Evolutionary conservation across 2,797 vertebrate species (phyloP), one percentile per base, ranked within the genome.

Genomic region (Micropoecilia bifurca): DNA sequence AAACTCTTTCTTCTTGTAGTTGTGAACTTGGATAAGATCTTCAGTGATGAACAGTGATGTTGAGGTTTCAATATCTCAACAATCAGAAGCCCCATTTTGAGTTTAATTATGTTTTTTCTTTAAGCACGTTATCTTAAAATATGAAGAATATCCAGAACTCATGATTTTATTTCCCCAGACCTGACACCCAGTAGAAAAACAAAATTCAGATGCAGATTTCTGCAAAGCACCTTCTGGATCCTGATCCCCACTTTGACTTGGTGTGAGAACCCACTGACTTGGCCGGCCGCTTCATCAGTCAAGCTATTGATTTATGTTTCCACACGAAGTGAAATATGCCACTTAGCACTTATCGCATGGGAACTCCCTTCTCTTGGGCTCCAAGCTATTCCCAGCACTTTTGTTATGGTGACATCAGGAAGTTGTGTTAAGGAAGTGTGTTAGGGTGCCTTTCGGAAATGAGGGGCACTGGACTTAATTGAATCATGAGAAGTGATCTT

Each of bases 381-480:
- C 39, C 71, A 74, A 83, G 71, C 75, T 78, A 74, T 73, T 77
- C 84, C 75, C 69, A 76, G 78, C 30, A 53, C 69, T 83, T 89
- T 87, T 68, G 33, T 79, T 91, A 79, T 72, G 72, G 77, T 81
- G 80, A 87, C 80, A 90, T 83, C 50, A 91, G 93, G 91, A 95
- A 94, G 85, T 90, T 85, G 48, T 95, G 92, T 92, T n/a, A 77
- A 94, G 94, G 94, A 95, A 94, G 91, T 93, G 85, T 87, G 90
- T 87, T 93, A 74, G 80, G 74, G 75, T 80, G 85, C 43, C 82
- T 87, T 77, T 91, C 68, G 87, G 89, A 92, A 93, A 90, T 85
- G 22, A 90, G 74, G 79, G 78, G 88, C 83, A 81, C 78, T 83
- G 47, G 48, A 80, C 85, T 87, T 90, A 87, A 92, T 79, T 85